These are phyloP conservation scores for Leiothrix lutea DNA, from an alignment of 2,113 vertebrate species.

Conservation along the genomic window DNA sequence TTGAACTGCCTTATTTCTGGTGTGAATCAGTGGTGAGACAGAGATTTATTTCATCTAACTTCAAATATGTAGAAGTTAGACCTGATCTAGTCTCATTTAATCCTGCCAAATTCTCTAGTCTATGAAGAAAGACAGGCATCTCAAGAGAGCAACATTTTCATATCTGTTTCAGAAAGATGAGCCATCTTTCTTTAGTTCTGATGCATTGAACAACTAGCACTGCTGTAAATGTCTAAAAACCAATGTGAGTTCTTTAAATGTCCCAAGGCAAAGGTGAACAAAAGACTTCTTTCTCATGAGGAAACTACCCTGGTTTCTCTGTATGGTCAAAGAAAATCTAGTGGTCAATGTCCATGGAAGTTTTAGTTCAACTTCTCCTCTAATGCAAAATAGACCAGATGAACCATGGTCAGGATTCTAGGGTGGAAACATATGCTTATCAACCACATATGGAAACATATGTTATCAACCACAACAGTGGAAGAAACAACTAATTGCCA, in stretches of 20 bases:
- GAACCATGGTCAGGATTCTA: background rate
- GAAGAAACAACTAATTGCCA: background rate
- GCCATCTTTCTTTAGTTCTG: background rate
- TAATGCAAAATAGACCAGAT: background rate
- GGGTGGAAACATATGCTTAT: background rate
- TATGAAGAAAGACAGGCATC: background rate
- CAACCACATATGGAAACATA: background rate
- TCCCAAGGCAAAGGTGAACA: background rate
- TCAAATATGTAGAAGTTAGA: background rate
- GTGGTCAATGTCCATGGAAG: background rate
- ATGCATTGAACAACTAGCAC: background rate
- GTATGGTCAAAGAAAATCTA: background rate
- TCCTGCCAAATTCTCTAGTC: background rate
- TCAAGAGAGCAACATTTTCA: background rate
- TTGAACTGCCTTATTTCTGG: conserved; percentile 15
- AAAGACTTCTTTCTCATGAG: background rate
- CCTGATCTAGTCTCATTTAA: background rate
- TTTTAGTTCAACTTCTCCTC: background rate
- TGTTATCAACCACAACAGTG: background rate
- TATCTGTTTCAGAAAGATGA: background rate
- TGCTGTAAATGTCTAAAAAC: background rate
- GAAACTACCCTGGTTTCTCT: background rate
- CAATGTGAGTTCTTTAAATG: background rate
- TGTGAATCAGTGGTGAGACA: background rate
- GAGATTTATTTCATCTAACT: background rate